Percentiles rank a stretch among this genome's conserved stretches.
phyloP scores from a whole-genome alignment of 2,113 vertebrate genomes.

The Sinocyclocheilus rhinocerous region DNA sequence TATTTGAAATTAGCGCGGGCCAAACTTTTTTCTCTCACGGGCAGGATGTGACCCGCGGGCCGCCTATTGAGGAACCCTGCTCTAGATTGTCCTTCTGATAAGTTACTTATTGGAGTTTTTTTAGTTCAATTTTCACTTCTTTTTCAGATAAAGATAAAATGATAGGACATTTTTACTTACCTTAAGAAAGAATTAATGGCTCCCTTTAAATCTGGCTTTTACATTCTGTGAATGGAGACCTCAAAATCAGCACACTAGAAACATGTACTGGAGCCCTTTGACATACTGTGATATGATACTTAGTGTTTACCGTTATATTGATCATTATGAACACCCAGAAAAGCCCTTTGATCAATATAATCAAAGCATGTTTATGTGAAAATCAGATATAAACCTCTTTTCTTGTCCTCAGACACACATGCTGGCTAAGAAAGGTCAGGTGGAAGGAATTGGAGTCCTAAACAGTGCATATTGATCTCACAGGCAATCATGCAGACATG shows the following conservation, averaged over 20 bases:
- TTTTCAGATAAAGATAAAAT: neutral
- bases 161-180: neutral
- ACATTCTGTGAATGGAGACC: too few relatives aligned
- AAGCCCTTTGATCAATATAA: constrained; percentile 1
- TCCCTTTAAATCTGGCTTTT: too few relatives aligned
- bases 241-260: neutral
- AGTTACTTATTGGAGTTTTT: neutral
- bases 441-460: constrained; percentile 33
- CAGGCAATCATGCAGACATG: constrained; percentile 19
- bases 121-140: neutral
- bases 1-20: too few relatives aligned
- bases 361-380: neutral
- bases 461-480: constrained; percentile 47
- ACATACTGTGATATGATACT: neutral
- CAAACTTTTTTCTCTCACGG: too few relatives aligned
- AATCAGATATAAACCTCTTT: neutral
- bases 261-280: neutral
- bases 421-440: constrained; percentile 1
- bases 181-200: neutral
- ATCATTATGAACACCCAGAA: neutral
- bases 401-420: neutral
- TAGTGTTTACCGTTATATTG: neutral
- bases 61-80: neutral
- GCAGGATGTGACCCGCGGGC: too few relatives aligned
- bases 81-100: constrained; percentile 42